Conservation (phyloP, 2,113 vertebrate species). For the Pagrus major region DNA sequence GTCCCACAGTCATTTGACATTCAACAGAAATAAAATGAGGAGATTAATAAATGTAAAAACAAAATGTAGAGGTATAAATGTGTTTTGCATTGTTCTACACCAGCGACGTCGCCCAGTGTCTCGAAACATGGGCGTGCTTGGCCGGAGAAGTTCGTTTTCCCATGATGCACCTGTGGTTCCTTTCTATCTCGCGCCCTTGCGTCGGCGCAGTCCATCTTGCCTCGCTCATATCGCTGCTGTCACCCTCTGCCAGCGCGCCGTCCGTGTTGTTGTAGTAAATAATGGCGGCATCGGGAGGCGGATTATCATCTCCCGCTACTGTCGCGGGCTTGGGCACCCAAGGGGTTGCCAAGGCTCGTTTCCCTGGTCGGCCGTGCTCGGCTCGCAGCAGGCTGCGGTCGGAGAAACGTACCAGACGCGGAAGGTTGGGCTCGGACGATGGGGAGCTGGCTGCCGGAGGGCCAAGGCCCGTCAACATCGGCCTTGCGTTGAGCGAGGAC, state of each 20-base stretch:
- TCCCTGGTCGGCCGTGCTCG: conserved; percentile 87
- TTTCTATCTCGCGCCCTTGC: conserved; percentile 86
- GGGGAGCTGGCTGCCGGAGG: conserved; percentile 76
- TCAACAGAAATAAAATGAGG: too few relatives aligned
- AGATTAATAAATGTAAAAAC: too few relatives aligned
- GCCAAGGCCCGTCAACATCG: conserved; percentile 87
- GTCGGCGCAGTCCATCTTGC: conserved; percentile 81
- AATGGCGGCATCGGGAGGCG: conserved; percentile 92
- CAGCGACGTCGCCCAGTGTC: neutral
- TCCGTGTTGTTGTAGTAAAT: conserved; percentile 85
- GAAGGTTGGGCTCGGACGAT: conserved; percentile 77
- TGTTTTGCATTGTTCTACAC: too few relatives aligned
- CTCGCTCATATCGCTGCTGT: conserved; percentile 66
- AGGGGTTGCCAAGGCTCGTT: conserved; percentile 85
- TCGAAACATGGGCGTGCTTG: neutral
- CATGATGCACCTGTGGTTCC: conserved; percentile 75
- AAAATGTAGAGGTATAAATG: too few relatives aligned
- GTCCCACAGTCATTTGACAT: too few relatives aligned
- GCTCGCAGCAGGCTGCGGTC: conserved; percentile 79
- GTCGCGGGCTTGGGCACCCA: conserved; percentile 68
- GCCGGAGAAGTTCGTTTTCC: conserved; percentile 72
- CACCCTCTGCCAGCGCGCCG: conserved; percentile 58
- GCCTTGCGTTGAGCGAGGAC: conserved; percentile 85
- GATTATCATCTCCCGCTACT: conserved; percentile 85
- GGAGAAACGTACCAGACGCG: conserved; percentile 80